phyloP scores from a whole-genome alignment of 2,797 vertebrate species.

The Acrocephalus scirpaceus region DNA sequence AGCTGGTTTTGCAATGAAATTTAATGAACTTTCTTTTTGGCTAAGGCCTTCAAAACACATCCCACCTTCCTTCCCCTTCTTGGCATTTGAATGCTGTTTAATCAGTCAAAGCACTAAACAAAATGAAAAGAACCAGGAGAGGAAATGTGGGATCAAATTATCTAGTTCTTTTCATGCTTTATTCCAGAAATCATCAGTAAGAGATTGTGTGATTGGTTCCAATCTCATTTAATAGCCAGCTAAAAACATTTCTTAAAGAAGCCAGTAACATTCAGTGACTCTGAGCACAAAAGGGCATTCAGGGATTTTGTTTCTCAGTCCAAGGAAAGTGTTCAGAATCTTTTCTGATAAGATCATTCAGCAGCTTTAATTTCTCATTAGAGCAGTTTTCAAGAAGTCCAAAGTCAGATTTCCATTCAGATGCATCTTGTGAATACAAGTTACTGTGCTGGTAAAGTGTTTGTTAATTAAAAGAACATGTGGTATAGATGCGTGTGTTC shows the following conservation, averaged over 20 bases:
- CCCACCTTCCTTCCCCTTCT: not conserved
- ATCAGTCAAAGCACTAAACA: not conserved
- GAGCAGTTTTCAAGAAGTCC: constrained; percentile 56
- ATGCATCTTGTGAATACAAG: constrained; percentile 68
- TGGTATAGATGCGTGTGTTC: constrained; percentile 2
- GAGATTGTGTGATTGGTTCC: constrained; percentile 53
- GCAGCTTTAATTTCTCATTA: constrained; percentile 76
- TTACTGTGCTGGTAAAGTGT: constrained; percentile 67
- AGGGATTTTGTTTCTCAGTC: constrained; percentile 74
- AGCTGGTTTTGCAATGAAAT: not conserved
- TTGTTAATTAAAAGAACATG: constrained; percentile 64
- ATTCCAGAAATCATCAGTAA: constrained; percentile 32
- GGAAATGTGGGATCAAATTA: constrained; percentile 46
- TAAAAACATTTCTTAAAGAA: constrained; percentile 48
- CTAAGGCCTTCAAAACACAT: not conserved
- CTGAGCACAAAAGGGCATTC: constrained; percentile 68
- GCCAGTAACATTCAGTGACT: constrained; percentile 38
- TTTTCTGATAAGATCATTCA: constrained; percentile 60
- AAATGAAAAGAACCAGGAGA: constrained; percentile 20
- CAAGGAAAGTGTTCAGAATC: constrained; percentile 51
- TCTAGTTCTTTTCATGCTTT: constrained; percentile 51
- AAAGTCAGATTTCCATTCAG: constrained; percentile 65
- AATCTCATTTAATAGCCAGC: constrained; percentile 58
- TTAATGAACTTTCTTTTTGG: constrained; percentile 6
- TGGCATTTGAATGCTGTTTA: constrained; percentile 6